phyloP scores from a whole-genome alignment of 2,797 vertebrate genomes.

The Argyrosomus regius region DNA sequence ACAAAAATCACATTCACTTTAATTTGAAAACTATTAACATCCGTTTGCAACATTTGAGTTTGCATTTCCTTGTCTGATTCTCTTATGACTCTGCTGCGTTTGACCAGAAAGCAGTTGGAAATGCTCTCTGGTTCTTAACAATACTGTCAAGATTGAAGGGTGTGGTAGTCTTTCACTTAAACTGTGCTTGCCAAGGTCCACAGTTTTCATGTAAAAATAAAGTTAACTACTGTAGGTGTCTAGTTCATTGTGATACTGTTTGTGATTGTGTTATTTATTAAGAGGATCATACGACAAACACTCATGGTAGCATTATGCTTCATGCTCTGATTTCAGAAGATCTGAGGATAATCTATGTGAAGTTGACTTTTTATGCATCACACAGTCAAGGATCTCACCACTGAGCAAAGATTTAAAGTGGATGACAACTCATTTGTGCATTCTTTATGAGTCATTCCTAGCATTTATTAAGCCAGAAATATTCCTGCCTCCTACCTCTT shows the following conservation, averaged over 20 bases:
- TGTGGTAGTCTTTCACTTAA: slow-evolving; percentile 5
- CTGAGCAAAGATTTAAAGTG: slow-evolving; percentile 48
- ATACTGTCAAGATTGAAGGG: slow-evolving; percentile 31
- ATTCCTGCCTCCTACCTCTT: slow-evolving; percentile 33
- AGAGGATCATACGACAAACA: not conserved
- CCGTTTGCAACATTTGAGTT: slow-evolving; percentile 2
- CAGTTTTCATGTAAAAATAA: slow-evolving; percentile 3
- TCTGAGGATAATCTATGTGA: slow-evolving; percentile 4
- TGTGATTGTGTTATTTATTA: slow-evolving; percentile 3
- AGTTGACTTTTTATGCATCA: slow-evolving; percentile 30
- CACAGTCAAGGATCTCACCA: slow-evolving; percentile 11
- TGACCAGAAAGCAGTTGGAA: slow-evolving; percentile 8
- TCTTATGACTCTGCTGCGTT: not conserved
- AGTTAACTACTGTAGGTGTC: slow-evolving; percentile 17
- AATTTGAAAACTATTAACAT: slow-evolving; percentile 1
- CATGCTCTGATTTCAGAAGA: slow-evolving; percentile 2
- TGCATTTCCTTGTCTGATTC: slow-evolving; percentile 2
- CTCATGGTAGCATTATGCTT: not conserved
- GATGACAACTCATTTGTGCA: slow-evolving; percentile 56
- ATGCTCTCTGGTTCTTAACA: slow-evolving; percentile 11
- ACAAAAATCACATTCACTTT: not conserved
- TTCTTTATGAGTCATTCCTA: slow-evolving; percentile 58
- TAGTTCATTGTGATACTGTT: not conserved
- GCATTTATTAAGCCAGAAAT: slow-evolving; percentile 44
- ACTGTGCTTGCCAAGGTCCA: slow-evolving; percentile 15